These are phyloP conservation scores for Gallinago media DNA, from an alignment of 2,113 vertebrate genomes.

Conservation along the genomic window DNA sequence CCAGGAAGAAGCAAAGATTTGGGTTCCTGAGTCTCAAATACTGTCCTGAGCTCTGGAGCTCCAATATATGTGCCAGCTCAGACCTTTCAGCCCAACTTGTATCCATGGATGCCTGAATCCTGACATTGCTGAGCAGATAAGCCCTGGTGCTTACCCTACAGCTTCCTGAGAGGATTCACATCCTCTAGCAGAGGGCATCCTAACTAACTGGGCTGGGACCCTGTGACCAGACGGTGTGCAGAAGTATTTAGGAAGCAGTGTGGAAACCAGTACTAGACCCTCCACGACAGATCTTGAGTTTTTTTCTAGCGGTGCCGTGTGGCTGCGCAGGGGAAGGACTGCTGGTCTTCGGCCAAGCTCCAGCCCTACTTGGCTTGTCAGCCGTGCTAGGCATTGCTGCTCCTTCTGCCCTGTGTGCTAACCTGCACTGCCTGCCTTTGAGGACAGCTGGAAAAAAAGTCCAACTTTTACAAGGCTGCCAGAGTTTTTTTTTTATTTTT, in stretches of 20 bases:
- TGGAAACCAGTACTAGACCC: neutral
- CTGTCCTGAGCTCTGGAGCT: fast-evolving
- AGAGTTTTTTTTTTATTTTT: neutral
- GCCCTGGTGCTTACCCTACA: neutral
- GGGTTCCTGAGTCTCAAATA: neutral
- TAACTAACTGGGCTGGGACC: neutral
- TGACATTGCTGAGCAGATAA: neutral
- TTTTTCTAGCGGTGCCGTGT: fast-evolving
- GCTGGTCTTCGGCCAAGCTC: neutral
- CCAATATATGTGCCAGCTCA: neutral
- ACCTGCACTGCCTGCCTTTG: neutral
- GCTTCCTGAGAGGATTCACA: neutral
- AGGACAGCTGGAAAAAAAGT: neutral
- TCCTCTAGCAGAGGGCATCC: neutral
- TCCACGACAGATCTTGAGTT: fast-evolving
- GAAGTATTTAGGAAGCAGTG: neutral
- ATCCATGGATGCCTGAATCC: neutral
- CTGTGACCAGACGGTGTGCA: fast-evolving
- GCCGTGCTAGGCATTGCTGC: fast-evolving
- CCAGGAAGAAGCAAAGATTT: neutral
- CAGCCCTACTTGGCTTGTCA: neutral
- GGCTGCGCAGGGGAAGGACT: neutral
- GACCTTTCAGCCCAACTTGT: neutral
- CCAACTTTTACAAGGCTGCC: neutral
- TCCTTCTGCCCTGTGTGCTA: neutral